Percentiles rank a stretch among this genome's conserved stretches.
phyloP scores from a whole-genome alignment of 2,797 vertebrate genomes.

The Leuciscus waleckii region DNA sequence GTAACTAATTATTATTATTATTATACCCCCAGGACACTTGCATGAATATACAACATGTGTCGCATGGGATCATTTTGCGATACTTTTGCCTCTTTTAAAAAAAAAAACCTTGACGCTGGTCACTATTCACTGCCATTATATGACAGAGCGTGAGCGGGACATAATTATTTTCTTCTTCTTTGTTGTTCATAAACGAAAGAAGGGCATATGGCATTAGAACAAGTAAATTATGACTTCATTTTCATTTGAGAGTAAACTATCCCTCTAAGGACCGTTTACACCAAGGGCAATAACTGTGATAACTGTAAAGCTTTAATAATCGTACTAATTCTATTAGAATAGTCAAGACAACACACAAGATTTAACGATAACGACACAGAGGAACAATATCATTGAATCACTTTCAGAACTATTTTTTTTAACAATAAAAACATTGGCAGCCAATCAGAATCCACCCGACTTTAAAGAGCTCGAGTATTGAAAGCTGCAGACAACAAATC shows the following conservation, averaged over 20 bases:
- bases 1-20: no score
- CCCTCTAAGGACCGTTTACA: not conserved
- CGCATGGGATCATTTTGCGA: no score
- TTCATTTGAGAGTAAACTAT: not conserved
- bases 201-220: not conserved
- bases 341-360: not conserved
- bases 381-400: not conserved
- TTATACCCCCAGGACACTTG: no score
- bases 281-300: not conserved
- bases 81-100: no score
- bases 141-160: rapidly evolving
- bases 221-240: not conserved
- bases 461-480: not conserved
- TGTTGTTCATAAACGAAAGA: not conserved
- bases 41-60: no score
- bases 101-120: no score
- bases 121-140: not conserved
- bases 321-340: not conserved
- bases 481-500: not conserved
- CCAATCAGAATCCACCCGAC: not conserved
- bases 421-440: not conserved
- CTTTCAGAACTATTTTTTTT: not conserved
- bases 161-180: not conserved
- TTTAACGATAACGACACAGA: not conserved
- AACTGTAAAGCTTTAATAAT: not conserved